Evolutionary conservation across 2,888 invertebrate species (phyloP).

Genomic region (Chrysotoxum bicinctum): DNA sequence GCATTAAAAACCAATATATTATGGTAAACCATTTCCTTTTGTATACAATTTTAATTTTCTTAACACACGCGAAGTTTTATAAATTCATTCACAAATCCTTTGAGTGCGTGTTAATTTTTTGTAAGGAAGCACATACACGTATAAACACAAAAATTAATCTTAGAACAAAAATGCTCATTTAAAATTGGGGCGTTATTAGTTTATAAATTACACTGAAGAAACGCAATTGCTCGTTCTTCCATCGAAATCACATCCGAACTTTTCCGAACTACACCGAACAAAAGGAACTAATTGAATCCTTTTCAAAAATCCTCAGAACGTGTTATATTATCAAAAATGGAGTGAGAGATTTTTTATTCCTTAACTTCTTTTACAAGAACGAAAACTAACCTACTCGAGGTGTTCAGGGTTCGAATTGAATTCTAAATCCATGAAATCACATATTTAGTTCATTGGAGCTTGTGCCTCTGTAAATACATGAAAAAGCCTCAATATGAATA

Average conservation of each 20-base stretch:
- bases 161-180: neutral
- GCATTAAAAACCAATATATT: neutral
- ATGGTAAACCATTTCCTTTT: neutral
- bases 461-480: neutral
- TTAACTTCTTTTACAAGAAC: neutral
- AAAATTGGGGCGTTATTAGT: neutral
- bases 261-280: neutral
- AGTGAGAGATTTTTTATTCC: neutral
- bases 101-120: neutral
- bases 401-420: neutral
- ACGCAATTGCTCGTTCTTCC: neutral
- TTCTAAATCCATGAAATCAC: slow-evolving; percentile 29
- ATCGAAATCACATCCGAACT: neutral
- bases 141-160: neutral
- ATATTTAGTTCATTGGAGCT: slow-evolving; percentile 1
- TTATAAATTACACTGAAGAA: neutral
- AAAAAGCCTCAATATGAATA: slow-evolving; percentile 13
- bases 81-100: neutral
- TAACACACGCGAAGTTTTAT: neutral
- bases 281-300: slow-evolving; percentile 13
- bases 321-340: neutral
- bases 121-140: no score
- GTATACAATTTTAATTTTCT: neutral
- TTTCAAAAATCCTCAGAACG: slow-evolving; percentile 5
- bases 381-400: neutral